Evolutionary conservation across 1,140 invertebrate genomes (phyloP), one percentile per base, ranked within the genome.

Genomic region (Berghia stephanieae): DNA sequence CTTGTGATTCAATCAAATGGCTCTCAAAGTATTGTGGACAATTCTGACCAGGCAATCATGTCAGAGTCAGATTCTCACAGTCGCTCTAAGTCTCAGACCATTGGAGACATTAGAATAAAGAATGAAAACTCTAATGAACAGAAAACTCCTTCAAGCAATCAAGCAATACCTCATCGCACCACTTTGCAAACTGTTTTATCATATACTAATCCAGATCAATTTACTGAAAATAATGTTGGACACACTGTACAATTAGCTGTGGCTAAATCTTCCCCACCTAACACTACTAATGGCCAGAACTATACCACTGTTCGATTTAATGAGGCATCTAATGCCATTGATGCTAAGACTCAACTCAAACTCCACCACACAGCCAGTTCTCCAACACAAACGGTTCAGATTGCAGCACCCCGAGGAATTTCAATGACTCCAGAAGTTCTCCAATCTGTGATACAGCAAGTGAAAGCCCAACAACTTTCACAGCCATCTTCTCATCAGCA

Each of bases 401-500:
- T 75, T 2, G 42, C 73, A 27, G 55, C 55, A 31, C 36, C 73
- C 18, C n/a, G 42, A 27, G 57, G 57, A 2, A 63, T 75, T 24
- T 10, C 44, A 21, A 60, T 75, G 73, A 55, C 73, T 44, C 73
- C n/a, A 27, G 73, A 75, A 44, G 73, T 75, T 2, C 73, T 75
- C 6, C 73, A 75, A 34, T 43, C 3, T 66, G 73, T 75, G 5
- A 63, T 75, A 5, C 55, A 75, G 40, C 73, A 75, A 34, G 57
- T 75, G 16, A 36, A 66, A 34, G 73, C 73, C 10, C 77, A 78
- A 21, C 77, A 74, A 34, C 21, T 71, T 27, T 44, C 66, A 8
- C 68, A 77, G 57, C 74, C 71, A 36, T 21, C 60, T 31, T 18
- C 27, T 3, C 40, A 49, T 31, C 66, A 77, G 18, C 38, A 27